Evolutionary conservation across 2,888 invertebrate species (phyloP).

Genomic region (Deilephila elpenor): DNA sequence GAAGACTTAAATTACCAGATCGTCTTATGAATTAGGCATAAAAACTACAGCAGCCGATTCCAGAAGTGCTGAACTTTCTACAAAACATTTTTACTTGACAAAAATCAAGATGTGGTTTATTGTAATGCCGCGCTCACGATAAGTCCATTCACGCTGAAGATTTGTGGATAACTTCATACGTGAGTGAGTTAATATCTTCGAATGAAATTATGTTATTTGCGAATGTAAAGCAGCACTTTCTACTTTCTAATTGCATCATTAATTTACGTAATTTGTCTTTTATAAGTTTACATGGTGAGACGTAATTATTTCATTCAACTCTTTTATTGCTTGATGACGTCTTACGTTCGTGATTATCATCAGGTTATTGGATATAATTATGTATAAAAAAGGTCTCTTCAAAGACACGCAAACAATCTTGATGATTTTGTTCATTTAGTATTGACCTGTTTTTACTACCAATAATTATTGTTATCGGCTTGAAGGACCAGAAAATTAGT

Average conservation of each 20-base stretch:
- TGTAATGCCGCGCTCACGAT: constrained; percentile 2
- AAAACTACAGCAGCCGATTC: not conserved
- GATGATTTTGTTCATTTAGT: not conserved
- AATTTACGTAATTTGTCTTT: not conserved
- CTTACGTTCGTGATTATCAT: not conserved
- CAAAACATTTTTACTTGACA: not conserved
- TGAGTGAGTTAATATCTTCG: constrained; percentile 20
- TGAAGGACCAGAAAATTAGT: too few species aligned
- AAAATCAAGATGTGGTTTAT: constrained; percentile 12
- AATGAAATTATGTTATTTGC: constrained; percentile 8
- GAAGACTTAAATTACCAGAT: not conserved
- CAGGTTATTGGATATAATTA: not conserved
- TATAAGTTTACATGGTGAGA: not conserved
- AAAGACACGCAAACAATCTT: not conserved
- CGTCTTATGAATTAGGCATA: not conserved
- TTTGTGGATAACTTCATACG: constrained; percentile 20
- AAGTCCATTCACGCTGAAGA: constrained; percentile 10
- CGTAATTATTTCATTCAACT: not conserved
- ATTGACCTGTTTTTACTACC: not conserved
- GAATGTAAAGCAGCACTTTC: constrained; percentile 10
- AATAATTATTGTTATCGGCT: not conserved
- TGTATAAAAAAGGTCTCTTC: not conserved
- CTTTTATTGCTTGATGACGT: not conserved
- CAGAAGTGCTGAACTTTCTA: not conserved
- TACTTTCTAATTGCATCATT: constrained; percentile 20